Conservation (phyloP, 2,888 invertebrate species). For the Ochropleura plecta region DNA sequence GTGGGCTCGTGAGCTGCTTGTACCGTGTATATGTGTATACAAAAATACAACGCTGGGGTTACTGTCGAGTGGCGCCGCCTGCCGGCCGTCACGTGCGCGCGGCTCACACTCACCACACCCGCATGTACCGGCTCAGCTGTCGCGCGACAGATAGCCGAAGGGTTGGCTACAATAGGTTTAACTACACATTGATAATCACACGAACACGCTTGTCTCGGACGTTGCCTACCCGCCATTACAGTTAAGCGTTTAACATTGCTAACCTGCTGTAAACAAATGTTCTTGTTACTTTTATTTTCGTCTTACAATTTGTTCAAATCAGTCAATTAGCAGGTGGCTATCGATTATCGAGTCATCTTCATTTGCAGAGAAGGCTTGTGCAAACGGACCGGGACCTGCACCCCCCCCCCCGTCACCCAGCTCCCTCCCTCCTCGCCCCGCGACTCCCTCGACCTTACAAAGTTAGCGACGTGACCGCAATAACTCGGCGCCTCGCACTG, state of each 20-base stretch:
- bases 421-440: background rate
- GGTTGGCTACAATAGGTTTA: background rate
- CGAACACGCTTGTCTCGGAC: background rate
- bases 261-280: background rate
- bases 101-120: background rate
- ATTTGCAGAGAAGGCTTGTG: conserved; percentile 43
- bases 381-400: conserved; percentile 22
- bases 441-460: conserved; percentile 58
- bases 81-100: background rate
- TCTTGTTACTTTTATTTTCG: background rate
- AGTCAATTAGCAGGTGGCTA: conserved; percentile 54
- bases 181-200: background rate
- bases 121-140: background rate
- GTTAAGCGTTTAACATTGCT: background rate
- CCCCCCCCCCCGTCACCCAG: background rate
- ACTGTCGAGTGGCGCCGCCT: background rate
- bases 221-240: background rate
- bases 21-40: background rate
- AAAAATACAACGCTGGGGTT: background rate
- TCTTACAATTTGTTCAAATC: conserved; percentile 4
- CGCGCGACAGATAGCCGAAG: background rate
- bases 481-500: conserved; percentile 61
- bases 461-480: conserved; percentile 74
- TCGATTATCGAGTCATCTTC: conserved; percentile 57
- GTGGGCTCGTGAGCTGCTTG: background rate